Evolutionary conservation across 2,113 vertebrate species (phyloP).

Genomic region (Lanius collurio): DNA sequence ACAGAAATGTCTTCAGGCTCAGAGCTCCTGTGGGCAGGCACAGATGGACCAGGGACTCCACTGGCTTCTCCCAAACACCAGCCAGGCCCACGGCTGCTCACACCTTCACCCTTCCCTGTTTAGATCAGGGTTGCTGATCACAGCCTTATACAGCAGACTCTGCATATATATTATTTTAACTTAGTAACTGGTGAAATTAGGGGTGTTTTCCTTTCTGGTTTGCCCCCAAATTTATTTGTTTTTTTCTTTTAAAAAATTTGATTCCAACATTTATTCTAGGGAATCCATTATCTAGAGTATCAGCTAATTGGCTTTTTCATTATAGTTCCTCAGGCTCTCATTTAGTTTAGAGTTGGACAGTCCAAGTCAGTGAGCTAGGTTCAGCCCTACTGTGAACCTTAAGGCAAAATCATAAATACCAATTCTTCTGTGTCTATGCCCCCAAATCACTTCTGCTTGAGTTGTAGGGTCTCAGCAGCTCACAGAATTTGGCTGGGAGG

Average conservation of each 20-base stretch:
- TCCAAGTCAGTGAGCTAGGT: not conserved
- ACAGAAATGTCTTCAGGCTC: not conserved
- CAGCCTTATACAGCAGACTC: not conserved
- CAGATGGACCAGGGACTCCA: not conserved
- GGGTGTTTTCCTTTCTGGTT: not conserved
- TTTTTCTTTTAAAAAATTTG: not conserved
- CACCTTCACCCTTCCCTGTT: not conserved
- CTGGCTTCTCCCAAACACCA: not conserved
- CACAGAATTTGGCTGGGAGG: not conserved
- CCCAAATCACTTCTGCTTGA: not conserved
- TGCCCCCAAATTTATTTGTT: not conserved
- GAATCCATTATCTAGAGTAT: not conserved
- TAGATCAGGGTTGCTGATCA: not conserved
- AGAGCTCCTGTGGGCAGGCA: not conserved
- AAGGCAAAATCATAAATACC: not conserved
- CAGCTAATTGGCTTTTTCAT: not conserved
- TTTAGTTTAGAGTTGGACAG: not conserved
- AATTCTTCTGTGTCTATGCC: not conserved
- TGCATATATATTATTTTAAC: not conserved
- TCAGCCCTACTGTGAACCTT: not conserved
- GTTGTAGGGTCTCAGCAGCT: not conserved
- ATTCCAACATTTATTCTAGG: not conserved
- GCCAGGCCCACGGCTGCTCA: rapidly evolving
- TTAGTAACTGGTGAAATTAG: not conserved
- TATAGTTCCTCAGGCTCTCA: not conserved